Evolutionary conservation across 1,140 invertebrate species (phyloP).

Genomic region (Drosophila ficusphila): DNA sequence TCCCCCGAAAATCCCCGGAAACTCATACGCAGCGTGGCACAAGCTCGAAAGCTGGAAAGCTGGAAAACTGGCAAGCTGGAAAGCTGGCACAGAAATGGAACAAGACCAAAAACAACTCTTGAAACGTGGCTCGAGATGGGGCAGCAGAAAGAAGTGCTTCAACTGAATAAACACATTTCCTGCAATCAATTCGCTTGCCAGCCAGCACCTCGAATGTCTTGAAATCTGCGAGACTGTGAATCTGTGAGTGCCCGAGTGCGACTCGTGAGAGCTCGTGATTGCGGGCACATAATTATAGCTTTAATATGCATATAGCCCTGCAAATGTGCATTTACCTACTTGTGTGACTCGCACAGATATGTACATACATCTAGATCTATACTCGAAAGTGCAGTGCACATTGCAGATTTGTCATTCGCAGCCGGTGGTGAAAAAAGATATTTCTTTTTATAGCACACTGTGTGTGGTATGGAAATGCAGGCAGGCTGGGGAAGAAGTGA

Average conservation of each 20-base stretch:
- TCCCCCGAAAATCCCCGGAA: conserved; percentile 13
- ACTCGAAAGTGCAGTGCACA: conserved; percentile 42
- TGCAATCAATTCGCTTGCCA: conserved; percentile 66
- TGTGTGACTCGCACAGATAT: too few species aligned
- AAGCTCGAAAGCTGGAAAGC: too few species aligned
- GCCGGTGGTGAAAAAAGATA: conserved; percentile 24
- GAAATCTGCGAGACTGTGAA: too few species aligned
- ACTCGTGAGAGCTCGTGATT: conserved; percentile 21
- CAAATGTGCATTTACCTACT: not conserved
- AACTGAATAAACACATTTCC: conserved; percentile 72
- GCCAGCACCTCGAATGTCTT: conserved; percentile 62
- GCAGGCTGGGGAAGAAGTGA: not conserved
- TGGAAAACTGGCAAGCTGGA: too few species aligned
- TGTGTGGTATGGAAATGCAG: conserved; percentile 40
- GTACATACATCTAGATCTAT: not conserved
- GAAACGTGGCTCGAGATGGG: conserved; percentile 38
- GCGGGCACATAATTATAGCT: conserved; percentile 57
- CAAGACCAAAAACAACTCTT: conserved; percentile 23
- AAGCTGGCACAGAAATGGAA: conserved; percentile 23
- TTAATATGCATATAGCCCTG: conserved; percentile 23
- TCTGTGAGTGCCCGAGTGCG: conserved; percentile 29
- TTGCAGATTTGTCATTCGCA: conserved; percentile 55
- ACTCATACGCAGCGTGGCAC: conserved; percentile 79
- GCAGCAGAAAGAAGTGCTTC: conserved; percentile 16
- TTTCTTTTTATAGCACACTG: conserved; percentile 18